These are phyloP conservation scores for Malacoraja senta DNA, from an alignment of 2,797 vertebrate species.

Conservation along the genomic window DNA sequence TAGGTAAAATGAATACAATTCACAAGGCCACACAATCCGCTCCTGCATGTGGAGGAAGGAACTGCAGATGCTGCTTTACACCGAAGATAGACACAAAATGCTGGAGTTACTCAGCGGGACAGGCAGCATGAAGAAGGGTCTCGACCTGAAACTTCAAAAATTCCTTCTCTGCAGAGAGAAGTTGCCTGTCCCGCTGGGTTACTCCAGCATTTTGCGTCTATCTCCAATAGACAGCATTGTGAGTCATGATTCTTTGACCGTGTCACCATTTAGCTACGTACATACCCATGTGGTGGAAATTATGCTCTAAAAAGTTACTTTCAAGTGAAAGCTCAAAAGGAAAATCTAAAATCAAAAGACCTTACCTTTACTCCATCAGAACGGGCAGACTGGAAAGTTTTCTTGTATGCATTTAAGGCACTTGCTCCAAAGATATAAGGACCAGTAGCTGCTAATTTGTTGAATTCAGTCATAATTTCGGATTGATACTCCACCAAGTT, in stretches of 20 bases:
- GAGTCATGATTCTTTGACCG: not conserved
- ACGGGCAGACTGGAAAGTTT: constrained; percentile 63
- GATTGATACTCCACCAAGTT: constrained; percentile 71
- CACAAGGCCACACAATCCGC: not conserved
- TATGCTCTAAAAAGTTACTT: not conserved
- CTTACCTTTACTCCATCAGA: constrained; percentile 72
- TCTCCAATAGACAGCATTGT: not conserved
- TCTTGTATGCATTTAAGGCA: constrained; percentile 72
- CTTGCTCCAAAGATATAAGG: constrained; percentile 70
- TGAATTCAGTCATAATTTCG: constrained; percentile 67
- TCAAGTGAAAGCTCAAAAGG: not conserved
- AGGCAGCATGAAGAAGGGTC: no score
- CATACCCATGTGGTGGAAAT: no score
- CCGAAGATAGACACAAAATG: no score
- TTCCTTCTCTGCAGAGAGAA: no score
- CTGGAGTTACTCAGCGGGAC: no score
- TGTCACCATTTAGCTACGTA: not conserved
- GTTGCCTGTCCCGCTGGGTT: no score
- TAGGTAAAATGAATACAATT: not conserved
- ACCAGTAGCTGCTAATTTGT: constrained; percentile 61
- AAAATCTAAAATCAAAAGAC: constrained; percentile 1
- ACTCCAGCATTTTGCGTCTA: no score
- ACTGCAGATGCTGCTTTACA: no score
- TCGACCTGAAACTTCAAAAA: no score
- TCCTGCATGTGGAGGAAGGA: no score